Evolutionary conservation across 1,140 invertebrate genomes (phyloP), one percentile per base, ranked within the genome.

Genomic region (Ceratitis capitata): DNA sequence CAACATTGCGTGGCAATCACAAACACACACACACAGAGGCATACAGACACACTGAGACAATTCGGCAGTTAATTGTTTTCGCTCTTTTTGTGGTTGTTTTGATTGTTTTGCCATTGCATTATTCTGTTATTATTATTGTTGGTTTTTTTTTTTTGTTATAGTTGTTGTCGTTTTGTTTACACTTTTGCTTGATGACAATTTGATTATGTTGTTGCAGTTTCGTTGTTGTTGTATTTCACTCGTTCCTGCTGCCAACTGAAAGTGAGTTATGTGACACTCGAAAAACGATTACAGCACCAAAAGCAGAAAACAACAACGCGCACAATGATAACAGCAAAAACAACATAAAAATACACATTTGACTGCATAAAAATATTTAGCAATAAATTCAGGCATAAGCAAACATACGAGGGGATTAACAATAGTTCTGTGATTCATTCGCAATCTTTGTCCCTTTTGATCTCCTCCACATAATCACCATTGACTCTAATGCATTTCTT

Each of bases 61-160:
- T 61, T 45, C 39, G n/a, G 1, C 39, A 45, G 39, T 78, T 78
- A 78, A 78, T 78, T 78, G 69, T 78, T 78, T 78, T 78, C 39
- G 35, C 69, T 45, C 69, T 78, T 42, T 78, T 78, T 78, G 35
- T 45, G 69, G 69, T 78, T 78, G 69, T 78, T 78, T 42, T 78
- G 69, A 78, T 78, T 78, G n/a, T 10, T 45, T 45, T 78, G 7
- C 69, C 45, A 78, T 78, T 78, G 39, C 19, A 39, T 32, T 45
- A 42, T 45, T 78, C 39, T 69, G 16, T 45, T 78, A 12, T 47
- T 78, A 23, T 64, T 23, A 64, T 78, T 78, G 39, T 78, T n/a
- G n/a, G n/a, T n/a, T n/a, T n/a, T n/a, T n/a, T n/a, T n/a, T n/a
- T n/a, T n/a, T n/a, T n/a, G n/a, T 64, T 23, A 64, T 78, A 45